A percentile compares a stretch with the other conserved stretches of the same genome.
phyloP scores from a whole-genome alignment of 2,888 invertebrate genomes.

The Diaphora mendica region DNA sequence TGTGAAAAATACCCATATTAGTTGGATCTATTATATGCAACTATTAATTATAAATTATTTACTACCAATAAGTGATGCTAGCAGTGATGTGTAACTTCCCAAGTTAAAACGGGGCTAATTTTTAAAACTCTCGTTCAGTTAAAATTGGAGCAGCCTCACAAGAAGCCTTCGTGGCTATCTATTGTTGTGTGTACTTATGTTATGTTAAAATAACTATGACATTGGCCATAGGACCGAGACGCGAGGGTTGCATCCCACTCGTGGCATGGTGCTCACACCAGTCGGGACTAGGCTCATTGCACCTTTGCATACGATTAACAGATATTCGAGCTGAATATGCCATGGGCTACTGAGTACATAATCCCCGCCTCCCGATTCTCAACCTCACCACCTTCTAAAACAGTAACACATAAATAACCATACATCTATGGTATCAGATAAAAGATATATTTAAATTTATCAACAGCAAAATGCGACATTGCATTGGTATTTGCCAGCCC shows the following conservation, averaged over 20 bases:
- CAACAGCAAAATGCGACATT: slow-evolving; percentile 72
- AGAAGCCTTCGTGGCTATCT: slow-evolving; percentile 64
- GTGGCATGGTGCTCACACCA: slow-evolving; percentile 38
- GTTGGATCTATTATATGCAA: slow-evolving; percentile 38
- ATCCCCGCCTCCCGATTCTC: slow-evolving; percentile 53
- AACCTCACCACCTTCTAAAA: slow-evolving; percentile 61
- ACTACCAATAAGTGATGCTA: slow-evolving; percentile 56
- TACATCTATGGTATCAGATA: slow-evolving; percentile 73
- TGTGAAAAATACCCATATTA: slow-evolving; percentile 39
- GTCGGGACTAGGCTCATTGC: slow-evolving; percentile 32
- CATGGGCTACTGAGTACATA: slow-evolving; percentile 26
- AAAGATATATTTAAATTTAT: slow-evolving; percentile 62
- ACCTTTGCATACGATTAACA: slow-evolving; percentile 26
- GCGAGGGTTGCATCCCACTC: slow-evolving; percentile 71
- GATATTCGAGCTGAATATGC: slow-evolving; percentile 27
- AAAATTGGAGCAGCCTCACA: slow-evolving; percentile 71
- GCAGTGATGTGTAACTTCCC: slow-evolving; percentile 58
- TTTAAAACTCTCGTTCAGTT: slow-evolving; percentile 65
- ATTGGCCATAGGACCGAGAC: slow-evolving; percentile 63
- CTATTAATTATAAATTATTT: slow-evolving; percentile 40
- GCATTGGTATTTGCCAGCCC: slow-evolving; percentile 74
- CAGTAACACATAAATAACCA: slow-evolving; percentile 75
- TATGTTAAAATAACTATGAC: slow-evolving; percentile 60
- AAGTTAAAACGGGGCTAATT: slow-evolving; percentile 32
- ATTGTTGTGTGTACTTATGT: slow-evolving; percentile 57